phyloP scores from a whole-genome alignment of 2,888 invertebrate genomes.

The Prostheceraeus crozeri region DNA sequence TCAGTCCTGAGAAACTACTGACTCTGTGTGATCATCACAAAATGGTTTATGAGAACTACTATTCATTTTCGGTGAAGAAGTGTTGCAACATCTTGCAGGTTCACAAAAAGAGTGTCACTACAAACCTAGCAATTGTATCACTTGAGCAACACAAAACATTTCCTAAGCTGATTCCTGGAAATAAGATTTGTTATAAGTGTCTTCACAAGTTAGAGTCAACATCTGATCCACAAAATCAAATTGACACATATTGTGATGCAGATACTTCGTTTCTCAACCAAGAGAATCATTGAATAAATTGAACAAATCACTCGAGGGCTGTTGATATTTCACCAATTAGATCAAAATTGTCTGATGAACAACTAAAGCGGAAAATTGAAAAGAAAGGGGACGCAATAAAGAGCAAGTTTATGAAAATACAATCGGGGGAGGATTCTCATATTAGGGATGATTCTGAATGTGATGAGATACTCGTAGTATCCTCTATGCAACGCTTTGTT shows the following conservation, averaged over 20 bases:
- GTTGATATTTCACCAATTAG: slow-evolving; percentile 5
- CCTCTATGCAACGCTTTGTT: slow-evolving; percentile 14
- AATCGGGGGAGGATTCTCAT: not conserved
- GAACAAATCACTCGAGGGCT: slow-evolving; percentile 16
- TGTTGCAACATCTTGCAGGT: slow-evolving; percentile 4
- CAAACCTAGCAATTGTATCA: slow-evolving; percentile 6
- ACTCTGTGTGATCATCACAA: slow-evolving; percentile 25
- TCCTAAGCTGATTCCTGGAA: slow-evolving; percentile 3
- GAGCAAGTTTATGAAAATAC: slow-evolving; percentile 6
- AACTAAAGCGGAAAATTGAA: not conserved
- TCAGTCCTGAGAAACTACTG: slow-evolving; percentile 4
- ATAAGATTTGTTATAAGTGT: slow-evolving; percentile 23
- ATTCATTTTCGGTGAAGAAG: slow-evolving; percentile 1
- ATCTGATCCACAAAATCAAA: too few species aligned
- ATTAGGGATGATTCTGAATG: not conserved
- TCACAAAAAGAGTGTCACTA: slow-evolving; percentile 17
- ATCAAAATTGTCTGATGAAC: slow-evolving; percentile 13
- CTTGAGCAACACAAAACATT: not conserved
- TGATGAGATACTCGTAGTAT: not conserved
- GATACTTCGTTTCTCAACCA: not conserved
- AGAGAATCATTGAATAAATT: not conserved
- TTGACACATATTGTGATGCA: slow-evolving; percentile 9
- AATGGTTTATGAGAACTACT: not conserved
- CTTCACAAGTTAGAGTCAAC: not conserved
- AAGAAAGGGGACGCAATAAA: not conserved